These are phyloP conservation scores for Cynopterus brachyotis DNA, from an alignment of 2,113 vertebrate genomes.

Conservation along the genomic window DNA sequence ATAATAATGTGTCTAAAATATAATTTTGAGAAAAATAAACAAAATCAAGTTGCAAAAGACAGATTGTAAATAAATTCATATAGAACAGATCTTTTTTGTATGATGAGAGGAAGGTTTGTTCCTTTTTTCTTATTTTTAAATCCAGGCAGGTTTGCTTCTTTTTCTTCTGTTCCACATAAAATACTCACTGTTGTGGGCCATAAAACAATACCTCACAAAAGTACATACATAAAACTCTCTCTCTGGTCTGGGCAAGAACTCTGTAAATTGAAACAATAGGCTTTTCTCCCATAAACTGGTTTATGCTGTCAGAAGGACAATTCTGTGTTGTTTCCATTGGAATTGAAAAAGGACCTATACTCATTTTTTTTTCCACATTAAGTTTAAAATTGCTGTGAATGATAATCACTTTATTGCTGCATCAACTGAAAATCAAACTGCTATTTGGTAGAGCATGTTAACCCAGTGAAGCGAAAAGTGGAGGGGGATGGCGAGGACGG, in stretches of 20 bases:
- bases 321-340: not conserved
- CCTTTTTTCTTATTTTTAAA: not conserved
- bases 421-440: constrained; percentile 40
- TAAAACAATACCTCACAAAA: not conserved
- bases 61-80: not conserved
- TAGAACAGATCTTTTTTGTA: not conserved
- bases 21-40: not conserved
- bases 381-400: constrained; percentile 40
- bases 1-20: not conserved
- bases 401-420: constrained; percentile 24
- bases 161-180: not conserved
- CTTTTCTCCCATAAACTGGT: not conserved
- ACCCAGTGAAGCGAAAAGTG: not conserved
- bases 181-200: not conserved
- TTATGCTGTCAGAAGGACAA: constrained; percentile 52
- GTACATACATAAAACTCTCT: not conserved
- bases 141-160: not conserved
- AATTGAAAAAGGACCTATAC: constrained; percentile 35
- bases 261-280: constrained; percentile 33
- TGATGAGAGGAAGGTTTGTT: not conserved
- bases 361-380: constrained; percentile 45
- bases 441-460: not conserved
- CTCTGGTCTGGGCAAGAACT: not conserved
- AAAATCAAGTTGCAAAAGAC: not conserved
- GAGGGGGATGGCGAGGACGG: no score